Evolutionary conservation across 2,797 vertebrate genomes (phyloP).

Genomic region (Babyrousa celebensis): DNA sequence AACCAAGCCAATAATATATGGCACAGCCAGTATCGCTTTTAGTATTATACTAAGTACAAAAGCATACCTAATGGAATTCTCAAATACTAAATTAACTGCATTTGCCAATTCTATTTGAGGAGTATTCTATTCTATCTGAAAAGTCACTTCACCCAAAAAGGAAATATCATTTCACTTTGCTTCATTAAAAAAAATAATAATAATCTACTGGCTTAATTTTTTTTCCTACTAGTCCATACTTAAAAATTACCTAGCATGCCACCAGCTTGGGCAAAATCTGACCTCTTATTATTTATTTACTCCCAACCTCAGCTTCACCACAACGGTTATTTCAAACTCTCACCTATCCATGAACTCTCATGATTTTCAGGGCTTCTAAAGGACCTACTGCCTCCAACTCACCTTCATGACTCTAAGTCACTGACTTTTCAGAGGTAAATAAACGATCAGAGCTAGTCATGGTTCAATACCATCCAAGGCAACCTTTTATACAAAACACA

Average conservation of each 20-base stretch:
- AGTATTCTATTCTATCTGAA: neutral
- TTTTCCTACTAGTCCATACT: neutral
- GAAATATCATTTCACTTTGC: conserved; percentile 50
- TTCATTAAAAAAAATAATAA: conserved; percentile 52
- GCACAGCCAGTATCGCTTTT: neutral
- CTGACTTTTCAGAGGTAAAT: conserved; percentile 55
- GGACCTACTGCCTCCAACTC: neutral
- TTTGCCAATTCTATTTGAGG: conserved; percentile 7
- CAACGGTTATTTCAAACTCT: conserved; percentile 44
- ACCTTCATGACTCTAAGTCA: conserved; percentile 3
- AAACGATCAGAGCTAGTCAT: neutral
- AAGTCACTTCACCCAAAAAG: conserved; percentile 60
- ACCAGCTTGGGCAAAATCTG: conserved; percentile 10
- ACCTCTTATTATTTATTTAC: conserved; percentile 40
- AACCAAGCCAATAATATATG: conserved; percentile 19
- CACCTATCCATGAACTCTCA: neutral
- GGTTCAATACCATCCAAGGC: neutral
- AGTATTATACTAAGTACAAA: neutral
- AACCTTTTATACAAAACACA: conserved; percentile 55
- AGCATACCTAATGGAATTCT: neutral
- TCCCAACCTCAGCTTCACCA: conserved; percentile 4
- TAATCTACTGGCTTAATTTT: conserved; percentile 36
- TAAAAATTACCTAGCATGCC: conserved; percentile 3
- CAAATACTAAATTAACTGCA: conserved; percentile 42
- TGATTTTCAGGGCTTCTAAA: neutral